phyloP scores from a whole-genome alignment of 2,113 vertebrate genomes.

The Pagrus major region DNA sequence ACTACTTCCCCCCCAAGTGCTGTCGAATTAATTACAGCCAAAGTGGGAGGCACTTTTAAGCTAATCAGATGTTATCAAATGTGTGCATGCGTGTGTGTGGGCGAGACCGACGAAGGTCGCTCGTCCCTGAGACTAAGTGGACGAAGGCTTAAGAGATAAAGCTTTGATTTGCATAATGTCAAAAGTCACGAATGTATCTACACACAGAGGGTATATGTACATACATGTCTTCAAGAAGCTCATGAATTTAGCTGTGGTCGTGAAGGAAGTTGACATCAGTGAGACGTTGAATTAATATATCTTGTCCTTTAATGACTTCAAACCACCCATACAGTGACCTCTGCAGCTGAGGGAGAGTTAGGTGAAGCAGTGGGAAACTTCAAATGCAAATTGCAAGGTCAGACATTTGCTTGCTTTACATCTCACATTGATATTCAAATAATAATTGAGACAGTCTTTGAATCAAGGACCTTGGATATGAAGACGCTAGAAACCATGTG shows the following conservation, averaged over 20 bases:
- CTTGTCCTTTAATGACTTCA: neutral
- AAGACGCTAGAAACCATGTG: no score
- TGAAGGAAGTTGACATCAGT: neutral
- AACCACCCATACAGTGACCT: neutral
- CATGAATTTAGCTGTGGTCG: neutral
- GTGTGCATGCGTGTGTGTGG: slow-evolving; percentile 15
- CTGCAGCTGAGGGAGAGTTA: neutral
- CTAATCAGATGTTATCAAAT: slow-evolving; percentile 63
- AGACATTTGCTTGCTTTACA: neutral
- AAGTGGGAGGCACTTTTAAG: slow-evolving; percentile 66
- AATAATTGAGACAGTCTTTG: neutral
- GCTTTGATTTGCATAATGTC: slow-evolving; percentile 43
- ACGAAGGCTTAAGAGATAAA: slow-evolving; percentile 36
- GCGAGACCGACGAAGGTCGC: slow-evolving; percentile 64
- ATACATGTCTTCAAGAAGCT: neutral
- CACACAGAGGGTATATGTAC: neutral
- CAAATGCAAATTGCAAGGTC: neutral
- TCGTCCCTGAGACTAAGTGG: slow-evolving; percentile 38
- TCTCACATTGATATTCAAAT: neutral
- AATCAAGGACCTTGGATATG: neutral
- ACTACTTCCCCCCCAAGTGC: slow-evolving; percentile 66
- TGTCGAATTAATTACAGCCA: slow-evolving; percentile 78
- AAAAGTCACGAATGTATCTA: slow-evolving; percentile 21
- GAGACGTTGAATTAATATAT: neutral
- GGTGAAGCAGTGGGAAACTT: neutral